Evolutionary conservation across 2,888 invertebrate species (phyloP).

Genomic region (Agrochola litura): DNA sequence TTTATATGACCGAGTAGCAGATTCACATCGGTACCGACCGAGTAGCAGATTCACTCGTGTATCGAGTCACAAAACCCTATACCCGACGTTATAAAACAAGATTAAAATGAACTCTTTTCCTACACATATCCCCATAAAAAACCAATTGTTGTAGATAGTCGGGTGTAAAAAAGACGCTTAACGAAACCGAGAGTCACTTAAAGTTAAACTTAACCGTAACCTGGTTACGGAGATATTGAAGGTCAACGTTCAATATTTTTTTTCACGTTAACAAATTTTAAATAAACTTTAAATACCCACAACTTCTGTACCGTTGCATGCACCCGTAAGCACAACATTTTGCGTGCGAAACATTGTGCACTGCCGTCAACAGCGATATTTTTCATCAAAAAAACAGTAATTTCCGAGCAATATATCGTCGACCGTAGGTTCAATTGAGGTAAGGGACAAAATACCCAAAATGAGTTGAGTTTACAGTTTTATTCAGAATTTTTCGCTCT

Average conservation of each 20-base stretch:
- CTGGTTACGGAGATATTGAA: background rate
- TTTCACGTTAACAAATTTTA: background rate
- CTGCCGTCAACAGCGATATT: background rate
- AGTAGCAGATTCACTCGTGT: background rate
- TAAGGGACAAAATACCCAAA: too few species aligned
- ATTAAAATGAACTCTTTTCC: background rate
- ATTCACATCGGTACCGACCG: background rate
- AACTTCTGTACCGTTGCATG: too few species aligned
- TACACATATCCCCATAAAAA: background rate
- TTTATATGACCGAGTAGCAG: background rate
- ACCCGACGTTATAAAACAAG: background rate
- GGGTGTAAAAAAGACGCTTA: background rate
- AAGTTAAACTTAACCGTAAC: background rate
- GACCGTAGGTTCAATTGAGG: too few species aligned
- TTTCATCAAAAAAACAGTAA: background rate
- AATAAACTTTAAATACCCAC: background rate
- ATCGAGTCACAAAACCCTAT: slow-evolving; percentile 1
- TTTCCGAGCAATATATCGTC: background rate
- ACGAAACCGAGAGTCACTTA: background rate
- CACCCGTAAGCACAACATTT: background rate
- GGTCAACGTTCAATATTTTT: background rate
- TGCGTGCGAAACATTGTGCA: background rate
- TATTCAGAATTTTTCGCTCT: too few species aligned
- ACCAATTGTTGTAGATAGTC: background rate
- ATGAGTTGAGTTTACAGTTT: too few species aligned